These are phyloP conservation scores for Antheraea mylitta DNA, from an alignment of 1,140 invertebrate species.

Conservation along the genomic window DNA sequence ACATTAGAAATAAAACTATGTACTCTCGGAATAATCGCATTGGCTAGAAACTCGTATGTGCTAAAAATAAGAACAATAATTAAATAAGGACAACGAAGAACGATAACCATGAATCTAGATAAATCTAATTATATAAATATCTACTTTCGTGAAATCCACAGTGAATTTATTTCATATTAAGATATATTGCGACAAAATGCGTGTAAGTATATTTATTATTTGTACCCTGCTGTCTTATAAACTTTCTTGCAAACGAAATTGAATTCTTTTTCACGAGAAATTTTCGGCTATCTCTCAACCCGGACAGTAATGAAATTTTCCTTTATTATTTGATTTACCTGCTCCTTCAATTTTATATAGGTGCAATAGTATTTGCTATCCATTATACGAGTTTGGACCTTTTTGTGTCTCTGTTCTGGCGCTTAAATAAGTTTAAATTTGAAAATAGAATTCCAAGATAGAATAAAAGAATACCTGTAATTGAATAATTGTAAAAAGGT, in stretches of 20 bases:
- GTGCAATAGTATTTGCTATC: conserved; percentile 45
- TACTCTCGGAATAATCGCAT: no score
- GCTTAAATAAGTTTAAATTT: not conserved
- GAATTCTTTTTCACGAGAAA: conserved; percentile 50
- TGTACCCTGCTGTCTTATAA: conserved; percentile 18
- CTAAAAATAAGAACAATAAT: no score
- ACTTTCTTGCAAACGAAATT: conserved; percentile 26
- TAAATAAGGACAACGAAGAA: no score
- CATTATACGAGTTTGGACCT: not conserved
- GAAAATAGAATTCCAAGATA: not conserved
- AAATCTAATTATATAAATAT: no score
- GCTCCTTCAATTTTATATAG: conserved; percentile 60
- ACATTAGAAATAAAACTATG: no score
- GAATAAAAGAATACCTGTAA: not conserved
- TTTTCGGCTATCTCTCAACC: conserved; percentile 51
- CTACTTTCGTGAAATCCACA: no score
- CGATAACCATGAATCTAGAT: no score
- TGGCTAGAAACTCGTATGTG: no score
- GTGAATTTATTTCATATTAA: no score
- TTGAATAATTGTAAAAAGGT: no score
- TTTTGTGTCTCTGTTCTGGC: not conserved
- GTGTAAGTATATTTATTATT: not conserved
- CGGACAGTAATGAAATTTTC: conserved; percentile 67
- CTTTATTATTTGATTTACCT: conserved; percentile 73
- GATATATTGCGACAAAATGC: no score